Evolutionary conservation across 2,888 invertebrate species (phyloP), one percentile per base, ranked within the genome.

Genomic region (Hyposoter didymator): DNA sequence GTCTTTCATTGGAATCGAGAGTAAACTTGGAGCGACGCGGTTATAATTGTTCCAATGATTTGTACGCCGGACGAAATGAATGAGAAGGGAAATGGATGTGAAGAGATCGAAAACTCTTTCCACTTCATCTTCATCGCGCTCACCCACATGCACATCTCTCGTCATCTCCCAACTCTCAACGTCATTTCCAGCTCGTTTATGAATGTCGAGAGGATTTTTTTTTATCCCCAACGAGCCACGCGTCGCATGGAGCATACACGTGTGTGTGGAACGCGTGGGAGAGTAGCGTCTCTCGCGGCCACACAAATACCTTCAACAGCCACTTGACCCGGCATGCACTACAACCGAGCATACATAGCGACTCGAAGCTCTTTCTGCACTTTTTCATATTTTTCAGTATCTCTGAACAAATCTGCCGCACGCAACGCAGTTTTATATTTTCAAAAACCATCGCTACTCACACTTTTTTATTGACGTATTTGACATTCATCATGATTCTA

Each of bases 141-240:
- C 14, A 28, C 28, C 17, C 35, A 64, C 62, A 45, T 49, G 39
- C 59, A 49, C 55, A 59, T 84, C 70, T 64, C 43, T 74, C 80
- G 74, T 19, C 66, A 43, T 69, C 67, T 72, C 19, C 64, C 45
- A 49, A 78, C 80, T 87, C 86, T 82, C 81, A 47, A 80, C 74
- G 86, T 86, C 87, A 84, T 67, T 81, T 81, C 22, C 86, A 87
- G 83, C 73, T 62, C 45, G 67, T 59, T 81, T 86, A 87, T 86
- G 87, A 87, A 87, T 86, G 78, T 75, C 78, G 59, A 75, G 81
- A 64, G 73, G 39, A 62, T 67, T 85, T 85, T 84, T 73, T 81
- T 22, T 43, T 49, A 76, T 67, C 17, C 72, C 43, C 52, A 47
- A 4, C 43, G 14, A 35, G 49, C 70, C 22, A 82, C 55, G 47